Evolutionary conservation across 92 coral and sea anemone species (phyloP), one percentile per base, ranked within the genome.

Genomic region (Epizoanthus fatuus): DNA sequence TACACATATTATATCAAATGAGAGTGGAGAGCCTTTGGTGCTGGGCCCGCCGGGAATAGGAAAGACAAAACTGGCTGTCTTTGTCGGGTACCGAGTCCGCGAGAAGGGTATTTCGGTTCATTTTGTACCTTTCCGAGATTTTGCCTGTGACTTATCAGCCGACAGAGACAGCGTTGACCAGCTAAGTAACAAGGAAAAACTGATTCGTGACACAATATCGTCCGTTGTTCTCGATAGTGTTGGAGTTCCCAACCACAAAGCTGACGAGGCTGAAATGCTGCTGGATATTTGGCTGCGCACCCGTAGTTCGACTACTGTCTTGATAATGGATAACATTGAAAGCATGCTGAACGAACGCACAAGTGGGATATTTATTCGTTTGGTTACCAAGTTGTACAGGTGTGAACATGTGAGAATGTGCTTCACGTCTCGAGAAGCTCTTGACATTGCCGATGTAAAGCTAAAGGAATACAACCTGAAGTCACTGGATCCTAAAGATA

Each of bases 41-140:
- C 44, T 49, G 7, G 74, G 74, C 40, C 52, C 74, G 11, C 74
- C 74, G 13, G 74, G 74, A 69, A 49, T 69, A 38, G 74, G 74
- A 39, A 69, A 69, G 11, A 69, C 74, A 11, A n/a, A 17, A 17
- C 74, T 69, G 40, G 74, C 74, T 4, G 19, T 69, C n/a, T 15
- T n/a, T 42, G 32, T 15, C 25, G 74, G 74, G 1, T 20, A 69
- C 49, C 40, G 13, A 49, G 22, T 69, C 17, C 38, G 44, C 40
- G 74, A 38, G 20, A 42, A 69, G 44, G 74, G 74, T 0, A 20
- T 69, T 0, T 9, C 74, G 11, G 74, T 69, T 19, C 44, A 38
- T 20, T 69, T 69, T 69, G 52, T 49, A 11, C 9, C 74, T 5
- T 69, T 69, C 37, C 74, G 42, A 69, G 74, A 69, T 7, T 69